Evolutionary conservation across 2,888 invertebrate genomes (phyloP), one percentile per base, ranked within the genome.

Genomic region (Eudasyphora cyanicolor): DNA sequence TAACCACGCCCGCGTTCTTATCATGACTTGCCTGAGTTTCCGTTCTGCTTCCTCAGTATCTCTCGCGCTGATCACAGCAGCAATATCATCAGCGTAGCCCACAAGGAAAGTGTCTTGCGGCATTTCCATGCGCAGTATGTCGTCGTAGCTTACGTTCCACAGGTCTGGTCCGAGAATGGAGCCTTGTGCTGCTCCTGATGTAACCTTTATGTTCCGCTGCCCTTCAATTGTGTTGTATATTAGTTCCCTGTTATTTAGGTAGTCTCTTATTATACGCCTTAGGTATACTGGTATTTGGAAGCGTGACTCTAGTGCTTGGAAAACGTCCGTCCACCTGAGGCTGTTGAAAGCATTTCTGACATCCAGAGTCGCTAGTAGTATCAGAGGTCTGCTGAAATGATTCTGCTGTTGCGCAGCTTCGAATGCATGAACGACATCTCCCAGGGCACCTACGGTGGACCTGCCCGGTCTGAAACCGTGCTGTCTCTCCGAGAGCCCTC

Each of bases 111-210:
- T n/a, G n/a, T n/a, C n/a, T n/a, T n/a, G n/a, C n/a, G n/a, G n/a
- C n/a, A n/a, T n/a, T n/a, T n/a, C n/a, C n/a, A n/a, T n/a, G n/a
- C n/a, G n/a, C n/a, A n/a, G n/a, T n/a, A n/a, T n/a, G n/a, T n/a
- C n/a, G n/a, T n/a, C n/a, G n/a, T n/a, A n/a, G n/a, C n/a, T n/a
- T n/a, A n/a, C n/a, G n/a, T n/a, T n/a, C n/a, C n/a, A n/a, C n/a
- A n/a, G n/a, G n/a, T n/a, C n/a, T n/a, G n/a, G n/a, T n/a, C 42
- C 38, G 7, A 60, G 60, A 5, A 67, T 76, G 10, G 76, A 71
- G 7, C 62, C 75, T 19, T 78, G 74, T 8, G 78, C 78, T 78
- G 73, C 70, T 14, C 76, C 54, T 24, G 75, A 51, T 7, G 79
- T 79, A 3, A 60, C n/a, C n/a, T 70, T 14, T 29, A 27, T 29